Conservation (phyloP, 2,888 invertebrate genomes). For the Augochlorella aurata region DNA sequence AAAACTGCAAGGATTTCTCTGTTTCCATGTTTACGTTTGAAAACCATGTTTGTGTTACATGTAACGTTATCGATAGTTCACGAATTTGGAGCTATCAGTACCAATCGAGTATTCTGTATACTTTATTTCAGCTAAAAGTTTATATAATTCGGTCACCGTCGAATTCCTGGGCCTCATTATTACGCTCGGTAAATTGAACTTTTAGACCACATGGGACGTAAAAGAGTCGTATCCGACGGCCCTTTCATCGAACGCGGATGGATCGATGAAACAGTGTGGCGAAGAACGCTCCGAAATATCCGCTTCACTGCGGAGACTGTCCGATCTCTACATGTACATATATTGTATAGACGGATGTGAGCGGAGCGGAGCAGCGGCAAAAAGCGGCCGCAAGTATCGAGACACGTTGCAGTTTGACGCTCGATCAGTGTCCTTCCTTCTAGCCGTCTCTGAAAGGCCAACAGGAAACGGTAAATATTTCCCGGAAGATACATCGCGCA, state of each 20-base stretch:
- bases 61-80: no score
- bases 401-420: constrained; percentile 22
- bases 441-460: constrained; percentile 42
- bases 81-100: no score
- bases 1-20: no score
- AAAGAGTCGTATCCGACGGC: neutral
- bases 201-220: no score
- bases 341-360: no score
- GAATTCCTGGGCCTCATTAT: no score
- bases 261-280: neutral
- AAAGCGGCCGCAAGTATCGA: constrained; percentile 4
- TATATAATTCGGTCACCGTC: no score
- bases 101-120: no score
- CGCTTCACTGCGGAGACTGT: neutral
- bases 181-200: no score
- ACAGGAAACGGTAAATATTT: constrained; percentile 73
- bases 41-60: no score
- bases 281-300: neutral
- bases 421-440: constrained; percentile 32
- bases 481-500: constrained; percentile 64
- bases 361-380: neutral
- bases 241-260: neutral
- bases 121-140: no score
- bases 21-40: no score
- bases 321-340: neutral